phyloP scores from a whole-genome alignment of 2,113 vertebrate species.

The Sinocyclocheilus grahami region DNA sequence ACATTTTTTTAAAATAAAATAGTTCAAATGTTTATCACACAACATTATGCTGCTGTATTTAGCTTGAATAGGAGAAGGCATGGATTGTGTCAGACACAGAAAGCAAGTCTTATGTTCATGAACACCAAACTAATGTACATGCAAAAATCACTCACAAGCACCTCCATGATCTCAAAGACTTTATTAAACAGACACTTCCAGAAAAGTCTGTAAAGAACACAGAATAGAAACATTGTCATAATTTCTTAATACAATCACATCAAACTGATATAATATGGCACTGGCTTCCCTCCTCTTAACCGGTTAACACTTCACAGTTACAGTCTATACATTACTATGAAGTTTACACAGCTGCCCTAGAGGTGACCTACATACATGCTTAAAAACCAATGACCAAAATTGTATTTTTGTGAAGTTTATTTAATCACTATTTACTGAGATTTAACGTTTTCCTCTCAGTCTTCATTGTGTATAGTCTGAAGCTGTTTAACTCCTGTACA shows the following conservation, averaged over 20 bases:
- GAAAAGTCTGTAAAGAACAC: slow-evolving; percentile 43
- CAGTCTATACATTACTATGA: slow-evolving; percentile 15
- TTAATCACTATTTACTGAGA: not conserved
- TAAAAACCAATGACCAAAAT: not conserved
- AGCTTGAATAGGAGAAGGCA: not conserved
- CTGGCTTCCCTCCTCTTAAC: not conserved
- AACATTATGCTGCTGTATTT: not conserved
- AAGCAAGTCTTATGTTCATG: too few species aligned
- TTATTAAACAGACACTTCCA: slow-evolving; percentile 53
- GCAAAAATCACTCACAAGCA: not conserved
- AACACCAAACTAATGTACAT: too few species aligned
- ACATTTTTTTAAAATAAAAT: not conserved
- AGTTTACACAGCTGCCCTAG: slow-evolving; percentile 1
- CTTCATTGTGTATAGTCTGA: too few species aligned
- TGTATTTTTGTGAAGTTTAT: not conserved
- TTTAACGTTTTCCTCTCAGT: not conserved
- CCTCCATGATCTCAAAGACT: slow-evolving; percentile 43
- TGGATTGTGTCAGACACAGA: not conserved
- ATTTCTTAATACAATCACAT: slow-evolving; percentile 45
- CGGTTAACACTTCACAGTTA: slow-evolving; percentile 31
- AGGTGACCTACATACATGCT: not conserved
- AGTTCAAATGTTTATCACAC: not conserved
- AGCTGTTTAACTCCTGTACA: too few species aligned
- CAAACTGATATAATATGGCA: slow-evolving; percentile 52
- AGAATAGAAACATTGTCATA: slow-evolving; percentile 40